Percentiles rank a stretch among this genome's conserved stretches.
These are phyloP conservation scores for Shargacucullia verbasci DNA, from an alignment of 2,888 invertebrate genomes.

Conservation along the genomic window DNA sequence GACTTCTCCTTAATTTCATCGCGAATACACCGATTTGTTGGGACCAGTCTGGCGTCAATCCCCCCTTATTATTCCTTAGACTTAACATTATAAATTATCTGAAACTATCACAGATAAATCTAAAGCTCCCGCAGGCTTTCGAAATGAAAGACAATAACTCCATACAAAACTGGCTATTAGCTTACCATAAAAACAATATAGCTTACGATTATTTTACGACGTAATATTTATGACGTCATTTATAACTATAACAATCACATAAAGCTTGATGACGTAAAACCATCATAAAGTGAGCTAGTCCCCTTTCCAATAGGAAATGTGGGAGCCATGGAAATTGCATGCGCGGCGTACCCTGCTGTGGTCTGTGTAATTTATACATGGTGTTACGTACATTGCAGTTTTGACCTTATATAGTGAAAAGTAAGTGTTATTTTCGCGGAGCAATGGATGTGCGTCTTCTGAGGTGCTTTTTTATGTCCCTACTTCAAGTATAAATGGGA, in stretches of 20 bases:
- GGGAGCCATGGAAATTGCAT: conserved; percentile 55
- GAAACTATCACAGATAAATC: not conserved
- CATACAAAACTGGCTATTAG: conserved; percentile 15
- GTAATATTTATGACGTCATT: conserved; percentile 47
- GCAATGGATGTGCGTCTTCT: too few relatives aligned
- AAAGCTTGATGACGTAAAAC: conserved; percentile 38
- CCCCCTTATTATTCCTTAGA: too few relatives aligned
- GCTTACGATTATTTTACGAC: conserved; percentile 31
- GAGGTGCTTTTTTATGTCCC: conserved; percentile 16
- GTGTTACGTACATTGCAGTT: conserved; percentile 1
- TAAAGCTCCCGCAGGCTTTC: not conserved
- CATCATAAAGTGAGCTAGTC: conserved; percentile 22
- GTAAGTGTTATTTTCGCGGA: conserved; percentile 20
- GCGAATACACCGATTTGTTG: too few relatives aligned
- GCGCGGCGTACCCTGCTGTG: conserved; percentile 32
- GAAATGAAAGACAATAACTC: conserved; percentile 12
- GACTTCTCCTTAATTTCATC: too few relatives aligned
- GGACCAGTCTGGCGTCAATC: too few relatives aligned
- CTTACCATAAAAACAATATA: conserved; percentile 26
- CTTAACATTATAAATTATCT: too few relatives aligned
- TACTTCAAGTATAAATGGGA: too few relatives aligned
- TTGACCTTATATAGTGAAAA: not conserved
- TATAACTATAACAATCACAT: conserved; percentile 39
- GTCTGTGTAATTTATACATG: conserved; percentile 24
- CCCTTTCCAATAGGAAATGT: conserved; percentile 47